A percentile compares a stretch with the other conserved stretches of the same genome.
Evolutionary conservation across 1,140 invertebrate species (phyloP).

Genomic region (Chelonus insularis): DNA sequence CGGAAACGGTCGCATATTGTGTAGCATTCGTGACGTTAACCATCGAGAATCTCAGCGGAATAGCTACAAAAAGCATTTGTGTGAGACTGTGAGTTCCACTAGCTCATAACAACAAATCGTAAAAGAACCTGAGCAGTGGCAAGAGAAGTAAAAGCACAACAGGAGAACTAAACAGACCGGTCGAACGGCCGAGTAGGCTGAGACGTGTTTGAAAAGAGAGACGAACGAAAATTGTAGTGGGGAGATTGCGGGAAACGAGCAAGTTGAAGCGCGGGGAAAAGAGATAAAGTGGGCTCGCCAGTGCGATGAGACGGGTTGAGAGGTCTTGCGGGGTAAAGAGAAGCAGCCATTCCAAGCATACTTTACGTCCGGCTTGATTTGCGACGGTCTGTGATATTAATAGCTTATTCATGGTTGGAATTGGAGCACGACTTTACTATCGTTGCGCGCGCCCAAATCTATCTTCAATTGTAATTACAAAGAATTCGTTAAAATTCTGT

Average conservation of each 20-base stretch:
- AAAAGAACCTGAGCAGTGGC: constrained; percentile 4
- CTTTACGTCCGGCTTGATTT: constrained; percentile 44
- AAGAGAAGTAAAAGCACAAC: background rate
- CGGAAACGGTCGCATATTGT: background rate
- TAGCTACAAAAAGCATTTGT: background rate
- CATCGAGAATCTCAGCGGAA: background rate
- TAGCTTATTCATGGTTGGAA: constrained; percentile 44
- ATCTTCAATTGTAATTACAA: constrained; percentile 3
- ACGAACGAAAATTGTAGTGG: background rate
- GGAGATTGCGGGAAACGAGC: background rate
- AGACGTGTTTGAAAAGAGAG: background rate
- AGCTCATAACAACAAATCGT: constrained; percentile 30
- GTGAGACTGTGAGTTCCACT: constrained; percentile 11
- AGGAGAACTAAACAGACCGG: background rate
- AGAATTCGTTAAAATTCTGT: too few species aligned
- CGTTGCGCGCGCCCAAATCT: background rate
- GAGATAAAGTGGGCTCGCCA: background rate
- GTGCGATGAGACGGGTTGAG: background rate
- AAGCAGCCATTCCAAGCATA: constrained; percentile 39
- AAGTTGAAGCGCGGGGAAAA: background rate
- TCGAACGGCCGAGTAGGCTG: background rate
- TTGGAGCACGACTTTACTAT: constrained; percentile 36
- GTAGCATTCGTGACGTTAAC: background rate
- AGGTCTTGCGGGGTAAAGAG: constrained; percentile 21
- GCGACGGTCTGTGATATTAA: constrained; percentile 40